Evolutionary conservation across 2,113 vertebrate species (phyloP), one percentile per base, ranked within the genome.

Genomic region (Etheostoma spectabile): DNA sequence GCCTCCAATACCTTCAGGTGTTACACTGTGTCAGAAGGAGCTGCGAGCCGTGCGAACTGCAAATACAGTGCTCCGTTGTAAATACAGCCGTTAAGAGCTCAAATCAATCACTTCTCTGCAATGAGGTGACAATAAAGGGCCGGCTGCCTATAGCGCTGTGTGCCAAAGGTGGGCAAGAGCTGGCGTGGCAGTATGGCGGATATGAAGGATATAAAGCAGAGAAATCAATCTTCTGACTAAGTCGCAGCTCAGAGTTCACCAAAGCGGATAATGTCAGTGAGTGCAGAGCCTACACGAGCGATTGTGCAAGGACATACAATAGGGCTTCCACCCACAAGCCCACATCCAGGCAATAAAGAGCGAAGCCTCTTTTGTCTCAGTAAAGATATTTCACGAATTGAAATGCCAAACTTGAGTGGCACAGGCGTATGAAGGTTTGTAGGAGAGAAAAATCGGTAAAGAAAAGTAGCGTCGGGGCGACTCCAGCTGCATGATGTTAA

Each of bases 161-260:
- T 74, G 84, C 82, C 82, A 80, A 87, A 83, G 89, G 91, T 87
- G 78, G 83, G 76, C 81, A 22, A 60, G 68, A 35, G 80, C 75
- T 49, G 86, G 86, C 52, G 13, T 4, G 67, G 70, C 83, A 67
- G 71, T 66, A 78, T 45, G 59, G 85, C 27, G 70, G 67, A 88
- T 80, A 62, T 87, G 84, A 88, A 79, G 71, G 83, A 81, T 67
- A 83, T 63, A 80, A 91, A 83, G 82, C 69, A 42, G 73, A 83
- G 49, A 74, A 92, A 91, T 93, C 86, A 86, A 93, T 91, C 87
- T 82, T 86, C 69, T 77, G 88, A 82, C 86, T 83, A 65, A 83
- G 76, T 77, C 38, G 55, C 66, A 62, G 87, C 80, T 90, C 79
- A 66, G 87, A 80, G 85, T 82, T 89, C 74, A 84, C 79, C 48